phyloP scores from a whole-genome alignment of 2,113 vertebrate species.

The Nesogale talazaci region DNA sequence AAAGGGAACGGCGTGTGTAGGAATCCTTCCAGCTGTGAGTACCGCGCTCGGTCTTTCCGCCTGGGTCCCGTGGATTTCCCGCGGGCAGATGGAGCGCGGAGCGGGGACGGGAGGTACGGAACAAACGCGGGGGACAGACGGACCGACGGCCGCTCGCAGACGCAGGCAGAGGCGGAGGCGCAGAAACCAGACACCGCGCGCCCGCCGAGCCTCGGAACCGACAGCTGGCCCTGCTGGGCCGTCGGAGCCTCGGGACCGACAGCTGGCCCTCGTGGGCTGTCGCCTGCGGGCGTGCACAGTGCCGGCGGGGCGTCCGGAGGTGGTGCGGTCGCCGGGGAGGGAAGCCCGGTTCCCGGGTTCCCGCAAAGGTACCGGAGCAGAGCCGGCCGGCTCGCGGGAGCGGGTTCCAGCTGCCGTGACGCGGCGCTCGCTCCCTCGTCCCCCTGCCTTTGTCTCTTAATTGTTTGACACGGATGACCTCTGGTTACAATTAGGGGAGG shows the following conservation, averaged over 20 bases:
- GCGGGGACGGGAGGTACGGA: conserved; percentile 73
- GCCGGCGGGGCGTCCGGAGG: too few relatives aligned
- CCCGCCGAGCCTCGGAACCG: conserved; percentile 54
- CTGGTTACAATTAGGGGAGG: background rate
- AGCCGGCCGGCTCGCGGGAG: background rate
- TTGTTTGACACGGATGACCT: conserved; percentile 2
- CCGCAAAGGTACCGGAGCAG: conserved; percentile 49
- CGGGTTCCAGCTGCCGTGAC: conserved; percentile 56
- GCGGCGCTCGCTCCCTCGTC: conserved; percentile 54
- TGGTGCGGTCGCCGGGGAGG: too few relatives aligned
- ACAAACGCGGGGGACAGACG: conserved; percentile 58
- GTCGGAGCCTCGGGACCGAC: too few relatives aligned
- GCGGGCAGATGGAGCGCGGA: conserved; percentile 79
- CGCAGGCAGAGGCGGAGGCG: conserved; percentile 46
- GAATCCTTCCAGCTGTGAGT: conserved; percentile 84
- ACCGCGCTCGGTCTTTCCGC: conserved; percentile 47
- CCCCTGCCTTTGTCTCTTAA: conserved; percentile 73
- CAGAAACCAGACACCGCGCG: conserved; percentile 70
- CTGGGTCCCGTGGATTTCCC: conserved; percentile 73
- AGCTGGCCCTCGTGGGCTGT: too few relatives aligned
- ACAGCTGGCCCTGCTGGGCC: conserved; percentile 80
- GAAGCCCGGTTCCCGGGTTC: too few relatives aligned
- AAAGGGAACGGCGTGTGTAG: conserved; percentile 84
- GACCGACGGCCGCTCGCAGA: background rate
- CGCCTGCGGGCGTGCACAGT: too few relatives aligned